Base-by-base conservation (phyloP, 2,888 invertebrate genomes). In the Drosophila macrospina region DNA sequence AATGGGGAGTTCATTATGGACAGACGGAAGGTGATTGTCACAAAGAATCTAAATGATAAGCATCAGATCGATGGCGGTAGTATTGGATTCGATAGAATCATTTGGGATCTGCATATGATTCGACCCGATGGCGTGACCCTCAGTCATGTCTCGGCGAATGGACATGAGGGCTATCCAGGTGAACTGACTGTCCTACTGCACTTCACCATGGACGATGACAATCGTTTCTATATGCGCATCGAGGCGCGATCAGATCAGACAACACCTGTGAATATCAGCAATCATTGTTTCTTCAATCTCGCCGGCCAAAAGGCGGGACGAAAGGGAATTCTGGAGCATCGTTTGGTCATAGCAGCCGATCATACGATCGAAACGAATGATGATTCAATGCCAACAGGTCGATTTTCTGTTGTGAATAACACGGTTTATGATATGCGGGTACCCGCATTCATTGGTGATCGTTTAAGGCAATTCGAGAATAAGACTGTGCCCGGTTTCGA, bases 101-200 rank as follows among this genome's bases (percentile, higher is more conserved):
- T 95, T 69, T 97, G 97, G 97, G 93, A 89, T 11, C 69, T 91
- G 13, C 68, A 57, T 1, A 68, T 73, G 47, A 32, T 75, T 11
- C 71, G 83, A 1, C 84, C 88, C 1, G 86, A 92, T 48, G 85
- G 89, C 0, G 94, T 98, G 0, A 93, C 95, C 0, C 94, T 98
- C 93, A 94, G 94, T 20, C 95, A 97, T 83, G 91, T 95, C 0
- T 97, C 97, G 16, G 93, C 94, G 0, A 95, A 97, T 74, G 95
- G 95, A 4, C 95, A 97, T 83, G 97, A 98, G 91, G 97, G 97
- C 0, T 98, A 95, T 91, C 98, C 98, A 0, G 98, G 98, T 1
- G 94, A 95, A 32, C 93, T 98, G 8, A 93, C 95, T 76, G 94
- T 95, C 0, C 94, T 94, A 45, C 94, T 96, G 0, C 93, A 93